Evolutionary conservation across 2,113 vertebrate species (phyloP), one percentile per base, ranked within the genome.

Genomic region (Lepus timidus): DNA sequence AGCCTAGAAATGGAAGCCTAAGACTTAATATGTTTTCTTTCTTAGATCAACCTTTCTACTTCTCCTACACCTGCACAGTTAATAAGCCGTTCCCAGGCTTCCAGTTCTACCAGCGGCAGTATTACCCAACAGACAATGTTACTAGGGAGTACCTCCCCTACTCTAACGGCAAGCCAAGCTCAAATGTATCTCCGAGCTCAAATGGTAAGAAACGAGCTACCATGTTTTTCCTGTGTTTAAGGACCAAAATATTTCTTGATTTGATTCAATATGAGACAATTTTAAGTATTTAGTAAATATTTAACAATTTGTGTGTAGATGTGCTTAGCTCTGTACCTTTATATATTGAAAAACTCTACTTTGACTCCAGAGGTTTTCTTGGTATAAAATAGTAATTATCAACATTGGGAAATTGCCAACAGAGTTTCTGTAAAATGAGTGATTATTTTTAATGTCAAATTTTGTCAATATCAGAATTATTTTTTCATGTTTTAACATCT

Each of bases 101-200:
- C 99, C 98, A 99, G 98, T 97, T 98, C 98, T 92, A 98, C 98
- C 97, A 98, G 98, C 84, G 98, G 98, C 97, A 98, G 98, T 55
- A 99, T 99, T 96, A 99, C 99, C 97, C 99, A 99, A 97, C 99
- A 99, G 98, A 99, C 99, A 68, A 99, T 99, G 99, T 97, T 99
- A 78, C 98, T 99, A 96, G 99, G 99, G 96, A 99, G 99, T 96
- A 98, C 99, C 95, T 99, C 99, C 19, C 98, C 99, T 92, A 99
- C 98, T 97, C 97, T 99, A 86, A 99, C 98, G 74, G 98, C 99
- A 90, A 99, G 99, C 98, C 99, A 99, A 98, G 99, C 99, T 97
- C 99, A 99, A 96, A 99, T 99, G 99, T 99, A 99, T 92, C 99
- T 99, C 3, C 99, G 99, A 96, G 99, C 99, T 97, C 99, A 99